Conservation (phyloP, 2,888 invertebrate species). For the Ectropis crepuscularia region DNA sequence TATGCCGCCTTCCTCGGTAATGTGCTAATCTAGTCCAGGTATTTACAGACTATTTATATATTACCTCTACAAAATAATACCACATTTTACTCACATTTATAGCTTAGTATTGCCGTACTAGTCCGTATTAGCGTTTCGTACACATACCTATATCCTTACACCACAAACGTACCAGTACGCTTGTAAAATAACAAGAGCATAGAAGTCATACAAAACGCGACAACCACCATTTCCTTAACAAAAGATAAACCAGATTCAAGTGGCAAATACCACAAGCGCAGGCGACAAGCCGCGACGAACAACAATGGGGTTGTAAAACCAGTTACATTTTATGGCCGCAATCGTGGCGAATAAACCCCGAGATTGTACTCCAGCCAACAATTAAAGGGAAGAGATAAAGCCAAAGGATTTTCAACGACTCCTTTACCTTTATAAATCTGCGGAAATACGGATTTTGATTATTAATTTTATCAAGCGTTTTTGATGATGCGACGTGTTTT, state of each 20-base stretch:
- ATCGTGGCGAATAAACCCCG: slow-evolving; percentile 67
- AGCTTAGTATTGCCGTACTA: no score
- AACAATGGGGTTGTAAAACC: slow-evolving; percentile 61
- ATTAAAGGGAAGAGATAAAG: slow-evolving; percentile 74
- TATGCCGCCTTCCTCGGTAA: no score
- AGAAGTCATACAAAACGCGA: slow-evolving; percentile 9
- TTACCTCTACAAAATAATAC: no score
- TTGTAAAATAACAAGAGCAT: background rate
- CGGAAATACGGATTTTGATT: slow-evolving; percentile 24
- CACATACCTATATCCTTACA: no score
- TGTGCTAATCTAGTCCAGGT: no score
- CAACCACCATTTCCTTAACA: slow-evolving; percentile 11
- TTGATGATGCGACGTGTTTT: slow-evolving; percentile 9
- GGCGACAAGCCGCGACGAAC: slow-evolving; percentile 61
- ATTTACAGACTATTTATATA: no score
- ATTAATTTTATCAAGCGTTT: slow-evolving; percentile 29
- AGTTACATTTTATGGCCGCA: slow-evolving; percentile 68
- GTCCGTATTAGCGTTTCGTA: no score
- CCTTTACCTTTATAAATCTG: slow-evolving; percentile 49
- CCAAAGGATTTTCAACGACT: slow-evolving; percentile 58
- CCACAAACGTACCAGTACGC: no score
- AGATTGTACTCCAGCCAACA: slow-evolving; percentile 71
- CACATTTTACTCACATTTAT: no score
- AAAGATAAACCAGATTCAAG: slow-evolving; percentile 42
- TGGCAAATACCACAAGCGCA: slow-evolving; percentile 47